Conservation (phyloP, 1,140 invertebrate genomes). For the Doryteuthis pealeii region DNA sequence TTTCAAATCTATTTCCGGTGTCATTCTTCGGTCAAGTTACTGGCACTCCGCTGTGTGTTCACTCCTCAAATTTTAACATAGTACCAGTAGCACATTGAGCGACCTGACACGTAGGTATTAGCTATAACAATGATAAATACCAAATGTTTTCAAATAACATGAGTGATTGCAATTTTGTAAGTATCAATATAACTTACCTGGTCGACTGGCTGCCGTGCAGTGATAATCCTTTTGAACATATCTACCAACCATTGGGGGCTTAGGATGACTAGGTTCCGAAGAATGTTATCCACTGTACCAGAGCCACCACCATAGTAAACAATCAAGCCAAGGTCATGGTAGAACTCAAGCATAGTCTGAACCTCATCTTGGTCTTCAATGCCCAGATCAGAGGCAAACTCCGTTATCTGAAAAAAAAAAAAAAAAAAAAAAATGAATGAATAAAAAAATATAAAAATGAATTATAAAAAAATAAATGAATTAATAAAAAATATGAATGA, state of each 20-base stretch:
- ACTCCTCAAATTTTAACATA: too few species aligned
- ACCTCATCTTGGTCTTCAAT: conserved; percentile 54
- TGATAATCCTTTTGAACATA: conserved; percentile 47
- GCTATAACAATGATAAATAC: too few species aligned
- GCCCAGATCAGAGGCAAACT: conserved; percentile 53
- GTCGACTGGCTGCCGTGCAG: conserved; percentile 26
- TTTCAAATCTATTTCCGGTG: too few species aligned
- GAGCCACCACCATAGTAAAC: conserved; percentile 48
- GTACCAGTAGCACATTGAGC: too few species aligned
- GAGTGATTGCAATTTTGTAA: too few species aligned
- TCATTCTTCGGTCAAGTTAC: too few species aligned
- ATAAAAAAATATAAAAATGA: too few species aligned
- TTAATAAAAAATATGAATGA: too few species aligned
- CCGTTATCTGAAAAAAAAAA: conserved; percentile 40
- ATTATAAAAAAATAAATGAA: too few species aligned
- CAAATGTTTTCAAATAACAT: too few species aligned
- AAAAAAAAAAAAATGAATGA: not conserved
- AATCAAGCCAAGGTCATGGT: conserved; percentile 58
- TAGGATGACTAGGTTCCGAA: conserved; percentile 55
- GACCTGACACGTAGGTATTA: too few species aligned
- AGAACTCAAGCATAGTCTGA: conserved; percentile 59
- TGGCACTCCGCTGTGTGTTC: too few species aligned
- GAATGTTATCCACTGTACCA: conserved; percentile 38
- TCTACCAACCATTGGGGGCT: conserved; percentile 55
- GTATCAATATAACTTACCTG: conserved; percentile 38